These are phyloP conservation scores for Clarias platycephalus DNA, from an alignment of 2,797 vertebrate species.

Conservation along the genomic window DNA sequence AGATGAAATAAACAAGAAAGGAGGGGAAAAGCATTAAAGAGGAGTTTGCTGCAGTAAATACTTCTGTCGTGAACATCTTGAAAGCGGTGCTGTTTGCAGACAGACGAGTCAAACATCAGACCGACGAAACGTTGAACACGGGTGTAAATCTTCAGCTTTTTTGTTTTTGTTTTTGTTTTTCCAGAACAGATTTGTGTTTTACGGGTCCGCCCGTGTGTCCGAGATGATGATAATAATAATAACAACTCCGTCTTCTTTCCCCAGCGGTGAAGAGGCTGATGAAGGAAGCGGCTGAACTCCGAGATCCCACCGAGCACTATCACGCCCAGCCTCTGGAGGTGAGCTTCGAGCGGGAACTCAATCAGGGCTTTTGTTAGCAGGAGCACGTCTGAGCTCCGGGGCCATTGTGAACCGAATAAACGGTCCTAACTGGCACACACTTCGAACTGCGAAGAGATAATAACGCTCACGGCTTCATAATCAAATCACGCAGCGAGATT, in stretches of 20 bases:
- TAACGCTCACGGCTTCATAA: not conserved
- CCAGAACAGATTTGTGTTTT: not conserved
- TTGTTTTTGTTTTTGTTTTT: not conserved
- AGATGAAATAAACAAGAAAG: not conserved
- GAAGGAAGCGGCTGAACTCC: slow-evolving; percentile 95
- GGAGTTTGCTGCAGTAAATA: not conserved
- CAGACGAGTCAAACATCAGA: not conserved
- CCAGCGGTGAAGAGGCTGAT: slow-evolving; percentile 91
- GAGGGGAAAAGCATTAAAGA: not conserved
- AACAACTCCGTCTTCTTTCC: slow-evolving; percentile 9
- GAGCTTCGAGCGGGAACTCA: slow-evolving; percentile 56
- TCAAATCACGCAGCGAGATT: not conserved
- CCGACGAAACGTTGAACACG: not conserved
- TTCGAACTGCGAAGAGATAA: not conserved
- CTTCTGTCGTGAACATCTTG: not conserved
- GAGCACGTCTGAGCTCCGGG: not conserved
- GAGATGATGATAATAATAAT: not conserved
- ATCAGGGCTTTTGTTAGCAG: not conserved
- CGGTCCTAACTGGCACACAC: not conserved
- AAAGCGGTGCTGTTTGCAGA: not conserved
- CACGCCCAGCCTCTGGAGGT: slow-evolving; percentile 98
- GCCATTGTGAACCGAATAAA: not conserved
- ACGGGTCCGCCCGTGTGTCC: not conserved
- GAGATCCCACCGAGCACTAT: slow-evolving; percentile 96
- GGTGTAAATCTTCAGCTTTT: not conserved